Conservation (phyloP, 2,888 invertebrate genomes). For the Spodoptera exigua region DNA sequence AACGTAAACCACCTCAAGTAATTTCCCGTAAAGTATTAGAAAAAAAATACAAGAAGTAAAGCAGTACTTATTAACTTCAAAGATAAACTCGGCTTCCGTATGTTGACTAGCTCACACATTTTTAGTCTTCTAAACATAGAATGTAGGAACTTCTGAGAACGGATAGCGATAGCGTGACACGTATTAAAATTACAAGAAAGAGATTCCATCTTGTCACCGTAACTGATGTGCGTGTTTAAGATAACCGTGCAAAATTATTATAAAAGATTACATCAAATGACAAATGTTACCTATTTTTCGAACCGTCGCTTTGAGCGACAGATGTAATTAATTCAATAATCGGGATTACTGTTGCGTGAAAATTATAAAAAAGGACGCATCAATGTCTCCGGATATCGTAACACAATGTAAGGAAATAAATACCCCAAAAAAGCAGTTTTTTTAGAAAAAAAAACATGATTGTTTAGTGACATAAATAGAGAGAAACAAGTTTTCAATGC, state of each 20-base stretch:
- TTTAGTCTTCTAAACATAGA: slow-evolving; percentile 67
- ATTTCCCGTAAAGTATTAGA: too few species aligned
- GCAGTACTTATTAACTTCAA: slow-evolving; percentile 54
- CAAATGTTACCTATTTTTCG: too few species aligned
- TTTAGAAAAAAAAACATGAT: background rate
- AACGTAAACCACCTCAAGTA: too few species aligned
- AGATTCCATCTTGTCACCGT: slow-evolving; percentile 4
- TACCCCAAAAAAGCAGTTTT: too few species aligned
- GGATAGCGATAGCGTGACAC: slow-evolving; percentile 16
- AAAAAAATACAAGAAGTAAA: too few species aligned
- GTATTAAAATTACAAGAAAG: slow-evolving; percentile 1
- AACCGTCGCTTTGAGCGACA: too few species aligned
- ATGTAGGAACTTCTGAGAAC: slow-evolving; percentile 5
- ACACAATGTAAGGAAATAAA: too few species aligned
- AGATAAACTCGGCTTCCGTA: slow-evolving; percentile 49
- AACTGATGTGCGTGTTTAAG: background rate
- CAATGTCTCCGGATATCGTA: too few species aligned
- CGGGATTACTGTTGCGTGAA: too few species aligned
- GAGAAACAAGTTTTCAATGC: slow-evolving; percentile 11
- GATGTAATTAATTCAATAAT: too few species aligned
- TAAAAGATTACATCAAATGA: too few species aligned
- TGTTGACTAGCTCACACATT: slow-evolving; percentile 52
- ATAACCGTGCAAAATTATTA: slow-evolving; percentile 14
- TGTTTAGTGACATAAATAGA: slow-evolving; percentile 26
- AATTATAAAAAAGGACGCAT: too few species aligned